These are phyloP conservation scores for Dryococelus australis DNA, from an alignment of 2,888 invertebrate genomes.

Conservation along the genomic window DNA sequence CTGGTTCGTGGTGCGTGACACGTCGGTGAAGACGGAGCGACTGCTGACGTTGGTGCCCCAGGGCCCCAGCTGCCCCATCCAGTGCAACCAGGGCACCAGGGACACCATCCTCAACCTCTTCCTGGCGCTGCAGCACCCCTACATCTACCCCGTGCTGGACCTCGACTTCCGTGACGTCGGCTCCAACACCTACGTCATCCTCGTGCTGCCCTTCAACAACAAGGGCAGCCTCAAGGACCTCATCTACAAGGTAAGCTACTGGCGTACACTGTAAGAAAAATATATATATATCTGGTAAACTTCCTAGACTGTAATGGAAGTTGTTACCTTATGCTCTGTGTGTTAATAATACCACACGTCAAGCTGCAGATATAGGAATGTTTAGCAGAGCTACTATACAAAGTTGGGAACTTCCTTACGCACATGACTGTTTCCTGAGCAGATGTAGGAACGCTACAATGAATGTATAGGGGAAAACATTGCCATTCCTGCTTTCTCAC, in stretches of 20 bases:
- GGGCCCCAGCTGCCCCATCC: slow-evolving; percentile 71
- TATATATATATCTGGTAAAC: no score
- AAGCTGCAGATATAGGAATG: no score
- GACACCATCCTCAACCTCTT: slow-evolving; percentile 80
- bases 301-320: no score
- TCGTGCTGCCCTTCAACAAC: slow-evolving; percentile 84
- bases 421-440: no score
- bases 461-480: no score
- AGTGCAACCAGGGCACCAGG: slow-evolving; percentile 70
- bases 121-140: slow-evolving; percentile 88
- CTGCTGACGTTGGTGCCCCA: slow-evolving; percentile 75
- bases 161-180: slow-evolving; percentile 72
- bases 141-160: slow-evolving; percentile 89
- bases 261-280: no score
- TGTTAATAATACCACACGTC: no score
- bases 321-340: no score
- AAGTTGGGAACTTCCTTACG: no score
- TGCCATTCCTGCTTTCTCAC: no score
- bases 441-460: no score
- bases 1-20: slow-evolving; percentile 90
- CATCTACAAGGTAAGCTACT: slow-evolving; percentile 76
- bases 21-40: slow-evolving; percentile 78
- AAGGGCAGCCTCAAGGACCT: slow-evolving; percentile 89
- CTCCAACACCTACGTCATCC: slow-evolving; percentile 67
- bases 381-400: no score